Conservation (phyloP, 2,797 vertebrate species). For the Anguilla obscura region DNA sequence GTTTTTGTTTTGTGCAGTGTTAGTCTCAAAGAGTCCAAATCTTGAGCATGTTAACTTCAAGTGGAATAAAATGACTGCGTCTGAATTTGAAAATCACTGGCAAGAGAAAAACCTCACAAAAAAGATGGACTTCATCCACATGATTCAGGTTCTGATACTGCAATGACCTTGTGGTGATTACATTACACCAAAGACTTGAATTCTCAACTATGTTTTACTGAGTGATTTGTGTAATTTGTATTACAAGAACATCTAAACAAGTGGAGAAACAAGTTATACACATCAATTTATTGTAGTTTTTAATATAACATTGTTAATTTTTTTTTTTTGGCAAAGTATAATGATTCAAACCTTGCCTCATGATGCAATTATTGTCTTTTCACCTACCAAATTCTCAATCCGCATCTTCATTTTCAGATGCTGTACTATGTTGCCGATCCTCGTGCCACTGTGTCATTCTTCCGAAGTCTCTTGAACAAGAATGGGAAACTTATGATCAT, state of each 20-base stretch:
- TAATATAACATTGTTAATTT: conserved; percentile 20
- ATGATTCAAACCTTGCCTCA: not conserved
- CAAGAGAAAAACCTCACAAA: conserved; percentile 68
- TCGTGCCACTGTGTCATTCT: conserved; percentile 78
- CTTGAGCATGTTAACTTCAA: conserved; percentile 80
- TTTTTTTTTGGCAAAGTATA: not conserved
- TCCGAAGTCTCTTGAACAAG: conserved; percentile 77
- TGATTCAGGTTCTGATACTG: conserved; percentile 83
- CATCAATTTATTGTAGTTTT: not conserved
- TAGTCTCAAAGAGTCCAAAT: conserved; percentile 74
- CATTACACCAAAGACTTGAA: not conserved
- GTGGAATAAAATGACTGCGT: conserved; percentile 85
- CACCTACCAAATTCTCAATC: too few species aligned
- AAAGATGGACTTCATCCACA: conserved; percentile 92
- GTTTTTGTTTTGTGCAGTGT: conserved; percentile 51
- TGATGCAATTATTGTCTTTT: not conserved
- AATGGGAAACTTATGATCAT: conserved; percentile 86
- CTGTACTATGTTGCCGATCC: conserved; percentile 89
- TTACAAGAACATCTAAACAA: not conserved
- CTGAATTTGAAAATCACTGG: conserved; percentile 82
- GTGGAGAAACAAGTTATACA: not conserved
- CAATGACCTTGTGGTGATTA: not conserved
- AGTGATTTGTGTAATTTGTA: conserved; percentile 17
- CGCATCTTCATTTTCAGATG: conserved; percentile 72
- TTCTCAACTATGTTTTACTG: conserved; percentile 41